Base-by-base conservation (phyloP, 2,888 invertebrate species). In the Xestia rhomboidea region DNA sequence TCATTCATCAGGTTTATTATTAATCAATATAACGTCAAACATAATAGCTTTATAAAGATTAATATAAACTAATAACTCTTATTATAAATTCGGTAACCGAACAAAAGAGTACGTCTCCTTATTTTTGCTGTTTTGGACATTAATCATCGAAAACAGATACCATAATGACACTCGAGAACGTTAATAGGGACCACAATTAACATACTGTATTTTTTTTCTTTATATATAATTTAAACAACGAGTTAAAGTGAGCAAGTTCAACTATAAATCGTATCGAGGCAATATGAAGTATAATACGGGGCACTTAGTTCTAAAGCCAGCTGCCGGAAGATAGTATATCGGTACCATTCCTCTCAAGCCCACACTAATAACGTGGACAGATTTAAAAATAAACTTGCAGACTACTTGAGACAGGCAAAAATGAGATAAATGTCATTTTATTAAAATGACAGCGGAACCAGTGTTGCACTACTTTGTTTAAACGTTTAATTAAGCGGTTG, bases 331-430 rank as follows among this genome's bases (percentile, higher is more conserved):
- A 84, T 84, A 69, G 79, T 54, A 72, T 68, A 88, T 77, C 77
- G 67, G 76, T 64, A 69, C 70, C 84, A 83, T 85, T 83, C 81
- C 82, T 80, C 88, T 82, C 82, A 83, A 79, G 82, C 87, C 81
- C 82, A 88, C 88, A 89, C n/a, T 88, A 86, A 76, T 82, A 87
- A 89, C 85, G 82, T 88, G 87, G 85, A 91, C 89, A 89, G 82
- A 88, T 88, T 89, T 89, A 85, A 88, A 91, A 90, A 89, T 87
- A 89, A 82, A 85, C 77, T 24, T 51, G 41, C 71, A 68, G 79
- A 71, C 79, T 81, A 85, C 89, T 87, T 86, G 77, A 83, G 71
- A 70, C 78, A 77, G 67, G 78, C 79, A 76, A 77, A 87, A 87
- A 84, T 85, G 15, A 81, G 64, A 62, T 73, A 79, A 77, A 81